A percentile compares a stretch with the other conserved stretches of the same genome.
These are phyloP conservation scores for Mizuhopecten yessoensis DNA, from an alignment of 1,140 invertebrate species.

Conservation along the genomic window DNA sequence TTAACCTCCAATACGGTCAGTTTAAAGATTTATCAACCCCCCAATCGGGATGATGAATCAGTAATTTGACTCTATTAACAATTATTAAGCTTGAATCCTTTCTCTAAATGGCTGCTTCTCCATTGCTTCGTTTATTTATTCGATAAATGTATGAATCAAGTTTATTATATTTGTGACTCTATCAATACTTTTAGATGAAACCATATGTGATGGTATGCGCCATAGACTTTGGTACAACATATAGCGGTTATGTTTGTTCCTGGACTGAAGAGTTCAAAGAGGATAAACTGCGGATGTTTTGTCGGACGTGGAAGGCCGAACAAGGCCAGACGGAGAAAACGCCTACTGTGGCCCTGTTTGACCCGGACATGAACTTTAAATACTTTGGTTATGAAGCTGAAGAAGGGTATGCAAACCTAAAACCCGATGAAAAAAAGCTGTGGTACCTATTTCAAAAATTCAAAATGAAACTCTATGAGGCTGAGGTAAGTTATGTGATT, in stretches of 20 bases:
- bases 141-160: too few relatives aligned
- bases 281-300: slow-evolving; percentile 13
- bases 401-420: background rate
- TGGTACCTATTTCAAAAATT: slow-evolving; percentile 27
- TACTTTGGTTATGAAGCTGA: background rate
- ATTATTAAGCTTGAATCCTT: too few relatives aligned
- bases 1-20: too few relatives aligned
- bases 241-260: background rate
- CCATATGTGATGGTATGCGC: background rate
- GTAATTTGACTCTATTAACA: too few relatives aligned
- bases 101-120: too few relatives aligned
- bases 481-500: background rate
- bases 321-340: background rate
- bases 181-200: background rate
- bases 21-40: too few relatives aligned
- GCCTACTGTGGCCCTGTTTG: background rate
- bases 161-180: too few relatives aligned
- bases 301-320: background rate
- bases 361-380: slow-evolving; percentile 9
- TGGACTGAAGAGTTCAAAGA: background rate
- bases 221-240: background rate
- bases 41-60: too few relatives aligned
- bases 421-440: background rate
- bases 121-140: too few relatives aligned
- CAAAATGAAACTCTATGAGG: slow-evolving; percentile 31